A percentile compares a stretch with the other conserved stretches of the same genome.
Evolutionary conservation across 2,113 vertebrate species (phyloP).

Genomic region (Peromyscus leucopus): DNA sequence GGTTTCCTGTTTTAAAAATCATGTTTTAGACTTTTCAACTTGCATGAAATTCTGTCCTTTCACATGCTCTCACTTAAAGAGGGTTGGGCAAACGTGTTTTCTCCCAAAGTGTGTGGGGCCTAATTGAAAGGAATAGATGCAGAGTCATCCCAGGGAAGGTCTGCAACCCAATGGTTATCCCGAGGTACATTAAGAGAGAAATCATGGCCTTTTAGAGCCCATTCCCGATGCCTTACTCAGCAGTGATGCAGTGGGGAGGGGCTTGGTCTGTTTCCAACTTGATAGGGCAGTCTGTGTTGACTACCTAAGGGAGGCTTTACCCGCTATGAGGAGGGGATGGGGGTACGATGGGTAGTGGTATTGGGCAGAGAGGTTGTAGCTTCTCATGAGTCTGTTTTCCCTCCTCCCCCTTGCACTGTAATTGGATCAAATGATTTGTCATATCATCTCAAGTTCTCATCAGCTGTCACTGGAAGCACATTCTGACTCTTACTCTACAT

Average conservation of each 20-base stretch:
- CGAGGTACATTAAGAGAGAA: background rate
- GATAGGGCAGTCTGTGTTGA: too few species aligned
- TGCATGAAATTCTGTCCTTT: slow-evolving; percentile 3
- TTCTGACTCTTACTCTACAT: background rate
- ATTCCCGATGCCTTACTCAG: too few species aligned
- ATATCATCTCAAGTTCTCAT: background rate
- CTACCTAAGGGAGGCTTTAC: too few species aligned
- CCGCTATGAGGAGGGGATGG: too few species aligned
- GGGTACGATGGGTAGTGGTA: background rate
- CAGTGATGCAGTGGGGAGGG: too few species aligned
- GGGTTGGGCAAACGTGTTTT: background rate
- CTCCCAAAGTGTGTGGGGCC: background rate
- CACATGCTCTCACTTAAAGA: background rate
- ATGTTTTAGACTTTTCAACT: background rate
- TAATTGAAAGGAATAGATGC: background rate
- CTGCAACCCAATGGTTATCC: background rate
- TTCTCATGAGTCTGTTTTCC: background rate
- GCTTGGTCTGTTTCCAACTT: too few species aligned
- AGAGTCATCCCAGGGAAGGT: background rate
- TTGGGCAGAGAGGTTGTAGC: background rate
- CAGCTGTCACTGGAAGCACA: background rate
- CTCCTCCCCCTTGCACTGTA: background rate
- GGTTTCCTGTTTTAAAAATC: background rate
- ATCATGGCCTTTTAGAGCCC: background rate
- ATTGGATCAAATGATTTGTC: background rate